These are phyloP conservation scores for Scartelaos histophorus DNA, from an alignment of 2,113 vertebrate genomes.

Conservation along the genomic window DNA sequence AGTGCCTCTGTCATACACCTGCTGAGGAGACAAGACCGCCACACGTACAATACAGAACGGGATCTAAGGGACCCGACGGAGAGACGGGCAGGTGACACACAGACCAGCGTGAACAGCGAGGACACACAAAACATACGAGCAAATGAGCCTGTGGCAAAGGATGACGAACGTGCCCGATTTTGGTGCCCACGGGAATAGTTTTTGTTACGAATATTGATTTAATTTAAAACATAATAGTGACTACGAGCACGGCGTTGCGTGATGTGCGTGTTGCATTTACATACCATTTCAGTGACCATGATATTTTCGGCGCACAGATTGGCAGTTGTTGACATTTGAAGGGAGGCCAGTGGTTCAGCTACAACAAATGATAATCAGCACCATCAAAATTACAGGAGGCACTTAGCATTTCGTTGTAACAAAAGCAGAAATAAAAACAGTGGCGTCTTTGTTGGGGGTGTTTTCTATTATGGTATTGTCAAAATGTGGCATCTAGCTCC, in stretches of 20 bases:
- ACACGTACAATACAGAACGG: conserved; percentile 27
- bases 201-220: conserved; percentile 18
- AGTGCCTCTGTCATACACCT: conserved; percentile 63
- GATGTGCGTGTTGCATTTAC: conserved; percentile 18
- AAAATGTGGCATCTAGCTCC: conserved; percentile 1
- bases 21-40: conserved; percentile 26
- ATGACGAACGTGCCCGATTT: conserved; percentile 46
- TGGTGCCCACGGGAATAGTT: conserved; percentile 24
- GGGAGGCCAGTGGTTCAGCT: conserved; percentile 24
- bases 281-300: conserved; percentile 32
- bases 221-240: conserved; percentile 22
- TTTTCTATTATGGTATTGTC: background rate
- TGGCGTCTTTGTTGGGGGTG: background rate
- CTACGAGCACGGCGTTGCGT: conserved; percentile 18
- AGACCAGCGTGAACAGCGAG: conserved; percentile 39
- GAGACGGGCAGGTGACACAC: conserved; percentile 49
- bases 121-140: conserved; percentile 29
- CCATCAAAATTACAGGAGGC: conserved; percentile 39
- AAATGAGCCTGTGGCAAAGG: conserved; percentile 23
- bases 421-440: background rate
- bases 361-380: conserved; percentile 40
- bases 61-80: conserved; percentile 43
- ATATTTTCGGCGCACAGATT: conserved; percentile 57
- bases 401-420: conserved; percentile 34
- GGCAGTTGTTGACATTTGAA: conserved; percentile 64